Percentiles rank a stretch among this genome's conserved stretches.
Conservation (phyloP, 2,888 invertebrate genomes). For the Gari tellinella region DNA sequence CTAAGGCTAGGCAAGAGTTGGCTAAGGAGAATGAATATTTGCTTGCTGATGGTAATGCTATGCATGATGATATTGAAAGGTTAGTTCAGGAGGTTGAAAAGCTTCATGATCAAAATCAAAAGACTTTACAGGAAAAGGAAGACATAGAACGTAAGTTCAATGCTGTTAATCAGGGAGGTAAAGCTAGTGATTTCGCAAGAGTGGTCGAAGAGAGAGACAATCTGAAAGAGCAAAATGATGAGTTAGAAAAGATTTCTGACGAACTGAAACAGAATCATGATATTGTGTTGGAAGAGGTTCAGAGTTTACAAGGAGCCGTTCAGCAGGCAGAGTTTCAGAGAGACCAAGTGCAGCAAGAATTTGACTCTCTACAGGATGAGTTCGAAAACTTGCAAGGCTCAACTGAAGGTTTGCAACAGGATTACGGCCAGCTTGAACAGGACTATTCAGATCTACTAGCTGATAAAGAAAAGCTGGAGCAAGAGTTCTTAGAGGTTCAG, state of each 20-base stretch:
- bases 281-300: constrained; percentile 76
- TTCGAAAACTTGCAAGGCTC: constrained; percentile 70
- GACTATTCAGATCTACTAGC: constrained; percentile 75
- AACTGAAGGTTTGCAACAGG: constrained; percentile 74
- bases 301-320: constrained; percentile 69
- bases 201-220: constrained; percentile 74
- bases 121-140: constrained; percentile 67
- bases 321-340: constrained; percentile 56
- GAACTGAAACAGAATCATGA: constrained; percentile 74
- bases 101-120: constrained; percentile 73
- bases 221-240: constrained; percentile 60
- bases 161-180: constrained; percentile 69
- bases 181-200: constrained; percentile 75
- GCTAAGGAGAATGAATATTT: constrained; percentile 77
- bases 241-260: constrained; percentile 63
- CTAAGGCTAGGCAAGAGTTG: constrained; percentile 66
- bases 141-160: constrained; percentile 69
- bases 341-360: constrained; percentile 68
- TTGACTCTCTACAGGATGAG: constrained; percentile 73
- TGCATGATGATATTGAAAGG: constrained; percentile 78
- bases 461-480: constrained; percentile 76
- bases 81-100: constrained; percentile 76
- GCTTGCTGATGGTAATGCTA: constrained; percentile 74
- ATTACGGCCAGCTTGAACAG: constrained; percentile 74
- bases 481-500: constrained; percentile 66